phyloP scores from a whole-genome alignment of 2,888 invertebrate species.

The Drosophila heteroneura region DNA sequence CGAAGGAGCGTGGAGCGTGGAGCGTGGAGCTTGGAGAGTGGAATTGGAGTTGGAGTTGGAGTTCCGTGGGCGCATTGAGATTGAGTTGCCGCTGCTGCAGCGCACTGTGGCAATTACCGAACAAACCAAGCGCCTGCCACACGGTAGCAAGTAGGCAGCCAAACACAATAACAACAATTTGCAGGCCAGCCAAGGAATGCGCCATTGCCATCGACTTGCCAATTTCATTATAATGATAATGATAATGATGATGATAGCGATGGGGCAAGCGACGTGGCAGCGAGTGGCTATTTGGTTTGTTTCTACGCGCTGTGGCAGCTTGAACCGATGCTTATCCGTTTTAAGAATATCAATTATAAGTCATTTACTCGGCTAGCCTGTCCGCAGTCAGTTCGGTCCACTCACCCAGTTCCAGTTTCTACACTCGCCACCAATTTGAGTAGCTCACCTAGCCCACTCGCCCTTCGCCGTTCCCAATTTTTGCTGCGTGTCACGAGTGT shows the following conservation, averaged over 20 bases:
- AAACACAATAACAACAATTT: conserved; percentile 54
- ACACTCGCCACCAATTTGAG: conserved; percentile 30
- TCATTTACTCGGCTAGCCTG: conserved; percentile 75
- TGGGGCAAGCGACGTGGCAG: conserved; percentile 13
- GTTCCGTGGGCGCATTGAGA: conserved; percentile 54
- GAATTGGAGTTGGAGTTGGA: not conserved
- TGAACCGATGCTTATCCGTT: conserved; percentile 72
- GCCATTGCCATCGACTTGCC: conserved; percentile 48
- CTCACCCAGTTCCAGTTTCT: conserved; percentile 66
- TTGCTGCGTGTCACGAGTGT: conserved; percentile 57
- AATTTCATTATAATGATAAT: conserved; percentile 76
- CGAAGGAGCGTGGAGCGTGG: not conserved
- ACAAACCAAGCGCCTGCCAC: conserved; percentile 61
- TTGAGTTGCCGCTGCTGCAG: conserved; percentile 62
- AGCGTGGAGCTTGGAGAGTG: not conserved
- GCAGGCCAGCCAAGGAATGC: conserved; percentile 46
- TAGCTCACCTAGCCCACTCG: conserved; percentile 3
- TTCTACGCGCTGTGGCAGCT: conserved; percentile 6
- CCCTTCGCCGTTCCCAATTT: conserved; percentile 1
- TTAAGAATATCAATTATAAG: conserved; percentile 82
- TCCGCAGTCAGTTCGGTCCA: conserved; percentile 56
- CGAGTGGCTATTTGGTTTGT: conserved; percentile 2
- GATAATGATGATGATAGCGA: conserved; percentile 37
- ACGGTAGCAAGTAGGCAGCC: conserved; percentile 54
- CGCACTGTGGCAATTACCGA: conserved; percentile 62